Percentiles rank a stretch among this genome's conserved stretches.
Conservation (phyloP, 2,113 vertebrate genomes). For the Datnioides undecimradiatus region DNA sequence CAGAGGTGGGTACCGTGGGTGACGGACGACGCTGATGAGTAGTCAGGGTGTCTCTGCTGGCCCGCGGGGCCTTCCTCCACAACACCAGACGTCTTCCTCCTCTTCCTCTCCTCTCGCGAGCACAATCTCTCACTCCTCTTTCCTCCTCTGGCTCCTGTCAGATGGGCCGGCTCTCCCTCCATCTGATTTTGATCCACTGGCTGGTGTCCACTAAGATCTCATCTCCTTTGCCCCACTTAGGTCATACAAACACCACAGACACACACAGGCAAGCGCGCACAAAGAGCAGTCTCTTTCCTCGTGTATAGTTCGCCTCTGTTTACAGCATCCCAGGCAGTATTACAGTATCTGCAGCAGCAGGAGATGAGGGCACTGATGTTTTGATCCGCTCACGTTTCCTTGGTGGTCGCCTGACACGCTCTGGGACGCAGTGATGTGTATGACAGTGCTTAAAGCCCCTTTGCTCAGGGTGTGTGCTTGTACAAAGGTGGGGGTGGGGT, state of each 20-base stretch:
- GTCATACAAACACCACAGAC: constrained; percentile 4
- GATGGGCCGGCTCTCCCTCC: constrained; percentile 53
- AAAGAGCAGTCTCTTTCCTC: constrained; percentile 1
- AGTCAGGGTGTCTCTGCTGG: constrained; percentile 33
- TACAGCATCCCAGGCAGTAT: constrained; percentile 4
- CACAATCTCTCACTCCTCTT: constrained; percentile 62
- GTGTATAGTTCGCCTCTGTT: background rate
- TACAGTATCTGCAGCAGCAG: constrained; percentile 4
- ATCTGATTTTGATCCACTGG: constrained; percentile 57
- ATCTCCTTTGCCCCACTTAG: constrained; percentile 47
- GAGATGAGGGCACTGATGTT: constrained; percentile 18
- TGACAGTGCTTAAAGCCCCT: constrained; percentile 61
- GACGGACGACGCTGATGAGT: constrained; percentile 47
- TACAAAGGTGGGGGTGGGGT: constrained; percentile 69
- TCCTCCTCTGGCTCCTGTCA: constrained; percentile 54
- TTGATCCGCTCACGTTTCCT: constrained; percentile 38
- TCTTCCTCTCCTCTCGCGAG: constrained; percentile 74
- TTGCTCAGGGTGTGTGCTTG: constrained; percentile 49
- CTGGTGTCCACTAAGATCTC: constrained; percentile 62
- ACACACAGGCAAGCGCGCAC: background rate
- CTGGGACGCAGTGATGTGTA: constrained; percentile 42
- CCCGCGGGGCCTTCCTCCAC: constrained; percentile 33
- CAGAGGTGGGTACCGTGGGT: constrained; percentile 59
- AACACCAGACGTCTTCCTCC: constrained; percentile 57
- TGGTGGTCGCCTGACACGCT: constrained; percentile 23